Conservation (phyloP, 92 coral and sea anemone genomes). For the Phenganax marumi region DNA sequence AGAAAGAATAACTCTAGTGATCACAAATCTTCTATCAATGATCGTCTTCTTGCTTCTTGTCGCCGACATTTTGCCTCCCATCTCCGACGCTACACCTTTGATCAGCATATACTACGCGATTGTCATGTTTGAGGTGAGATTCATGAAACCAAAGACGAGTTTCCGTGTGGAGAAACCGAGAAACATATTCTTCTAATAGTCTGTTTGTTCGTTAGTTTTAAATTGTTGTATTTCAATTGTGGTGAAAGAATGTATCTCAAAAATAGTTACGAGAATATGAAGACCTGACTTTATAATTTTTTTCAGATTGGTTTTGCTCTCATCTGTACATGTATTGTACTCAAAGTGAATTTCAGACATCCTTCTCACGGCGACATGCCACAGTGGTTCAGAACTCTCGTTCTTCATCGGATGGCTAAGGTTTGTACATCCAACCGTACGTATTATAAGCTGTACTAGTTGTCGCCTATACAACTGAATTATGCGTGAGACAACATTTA, state of each 20-base stretch:
- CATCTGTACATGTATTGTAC: conserved; percentile 88
- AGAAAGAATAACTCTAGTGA: conserved; percentile 84
- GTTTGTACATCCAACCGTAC: too few relatives aligned
- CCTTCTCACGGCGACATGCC: conserved; percentile 83
- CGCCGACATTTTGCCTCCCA: conserved; percentile 95
- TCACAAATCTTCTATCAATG: conserved; percentile 84
- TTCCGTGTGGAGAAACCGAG: too few relatives aligned
- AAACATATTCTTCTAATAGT: too few relatives aligned
- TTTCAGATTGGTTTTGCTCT: conserved; percentile 90
- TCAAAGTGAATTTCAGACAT: conserved; percentile 82
- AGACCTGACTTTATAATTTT: neutral
- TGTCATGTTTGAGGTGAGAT: conserved; percentile 81
- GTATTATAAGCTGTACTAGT: too few relatives aligned
- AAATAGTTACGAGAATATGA: too few relatives aligned
- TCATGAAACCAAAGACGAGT: neutral
- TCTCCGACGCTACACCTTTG: conserved; percentile 83
- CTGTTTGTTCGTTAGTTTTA: too few relatives aligned
- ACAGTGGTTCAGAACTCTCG: conserved; percentile 78
- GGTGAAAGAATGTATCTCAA: too few relatives aligned
- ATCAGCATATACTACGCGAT: conserved; percentile 77
- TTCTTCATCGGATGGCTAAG: conserved; percentile 79
- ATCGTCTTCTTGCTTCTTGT: conserved; percentile 88
- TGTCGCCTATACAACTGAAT: too few relatives aligned
- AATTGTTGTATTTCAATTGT: too few relatives aligned
- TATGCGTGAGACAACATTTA: too few relatives aligned